Evolutionary conservation across 2,888 invertebrate species (phyloP).

Genomic region (Xylophagus ater): DNA sequence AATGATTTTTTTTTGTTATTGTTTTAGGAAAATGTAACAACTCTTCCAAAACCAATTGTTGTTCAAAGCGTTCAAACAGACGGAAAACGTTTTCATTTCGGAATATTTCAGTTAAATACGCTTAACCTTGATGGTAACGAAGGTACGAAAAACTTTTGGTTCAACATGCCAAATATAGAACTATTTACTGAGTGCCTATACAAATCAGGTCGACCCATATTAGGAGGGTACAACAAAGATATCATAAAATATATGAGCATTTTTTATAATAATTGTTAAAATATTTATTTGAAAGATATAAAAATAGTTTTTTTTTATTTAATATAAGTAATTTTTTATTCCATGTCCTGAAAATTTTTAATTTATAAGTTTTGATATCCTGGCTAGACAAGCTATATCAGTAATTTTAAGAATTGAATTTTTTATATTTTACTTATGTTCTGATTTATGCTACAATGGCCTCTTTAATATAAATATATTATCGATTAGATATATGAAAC

Average conservation of each 20-base stretch:
- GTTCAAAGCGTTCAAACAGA: conserved; percentile 76
- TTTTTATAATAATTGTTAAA: conserved; percentile 55
- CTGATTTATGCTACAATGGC: no score
- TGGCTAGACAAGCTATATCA: no score
- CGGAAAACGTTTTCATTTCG: conserved; percentile 66
- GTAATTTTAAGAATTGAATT: no score
- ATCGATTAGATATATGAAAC: no score
- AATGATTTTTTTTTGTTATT: conserved; percentile 11
- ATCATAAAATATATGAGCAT: conserved; percentile 67
- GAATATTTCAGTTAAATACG: conserved; percentile 74
- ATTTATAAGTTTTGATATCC: no score
- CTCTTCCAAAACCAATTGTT: conserved; percentile 64
- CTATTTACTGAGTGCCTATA: conserved; percentile 57
- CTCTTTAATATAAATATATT: no score
- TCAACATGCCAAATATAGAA: conserved; percentile 51
- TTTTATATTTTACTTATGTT: no score
- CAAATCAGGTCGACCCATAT: conserved; percentile 49
- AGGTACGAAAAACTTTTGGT: conserved; percentile 68
- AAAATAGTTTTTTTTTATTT: no score
- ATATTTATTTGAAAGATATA: no score
- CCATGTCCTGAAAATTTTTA: no score
- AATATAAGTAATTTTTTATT: no score
- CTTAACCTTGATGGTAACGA: conserved; percentile 50
- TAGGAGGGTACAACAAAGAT: conserved; percentile 66
- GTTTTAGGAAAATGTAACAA: conserved; percentile 47